These are phyloP conservation scores for Thunnus maccoyii DNA, from an alignment of 2,113 vertebrate genomes.

Conservation along the genomic window DNA sequence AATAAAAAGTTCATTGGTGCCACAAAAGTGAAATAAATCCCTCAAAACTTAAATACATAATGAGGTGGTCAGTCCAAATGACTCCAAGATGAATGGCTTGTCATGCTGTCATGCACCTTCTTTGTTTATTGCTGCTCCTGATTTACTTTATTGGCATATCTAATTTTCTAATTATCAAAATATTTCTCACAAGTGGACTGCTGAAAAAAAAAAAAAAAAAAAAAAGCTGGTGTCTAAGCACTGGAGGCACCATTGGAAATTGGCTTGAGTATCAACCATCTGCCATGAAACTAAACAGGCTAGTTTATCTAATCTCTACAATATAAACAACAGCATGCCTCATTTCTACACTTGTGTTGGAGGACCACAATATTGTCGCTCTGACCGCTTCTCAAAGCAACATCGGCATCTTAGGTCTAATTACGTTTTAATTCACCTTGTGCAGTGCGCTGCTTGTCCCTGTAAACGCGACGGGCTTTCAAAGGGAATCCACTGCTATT, in stretches of 20 bases:
- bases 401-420: slow-evolving; percentile 34
- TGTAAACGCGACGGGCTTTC: slow-evolving; percentile 73
- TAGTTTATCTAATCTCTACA: slow-evolving; percentile 93
- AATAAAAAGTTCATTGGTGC: slow-evolving; percentile 87
- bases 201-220: slow-evolving; percentile 66
- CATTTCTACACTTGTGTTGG: slow-evolving; percentile 88
- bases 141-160: slow-evolving; percentile 83
- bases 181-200: slow-evolving; percentile 84
- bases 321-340: slow-evolving; percentile 90
- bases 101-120: slow-evolving; percentile 79
- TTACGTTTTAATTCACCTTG: slow-evolving; percentile 52
- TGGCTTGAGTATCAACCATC: slow-evolving; percentile 90
- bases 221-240: slow-evolving; percentile 86
- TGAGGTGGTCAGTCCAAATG: slow-evolving; percentile 90
- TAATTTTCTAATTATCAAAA: slow-evolving; percentile 89
- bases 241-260: slow-evolving; percentile 87
- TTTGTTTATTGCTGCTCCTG: slow-evolving; percentile 82
- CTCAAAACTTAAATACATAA: slow-evolving; percentile 91
- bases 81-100: slow-evolving; percentile 88
- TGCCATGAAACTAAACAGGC: slow-evolving; percentile 91
- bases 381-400: slow-evolving; percentile 52
- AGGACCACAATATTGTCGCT: slow-evolving; percentile 74
- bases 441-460: slow-evolving; percentile 49
- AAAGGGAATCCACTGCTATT: slow-evolving; percentile 59
- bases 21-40: slow-evolving; percentile 89